Base-by-base conservation (phyloP, 1,140 invertebrate genomes). In the Cydia splendana region DNA sequence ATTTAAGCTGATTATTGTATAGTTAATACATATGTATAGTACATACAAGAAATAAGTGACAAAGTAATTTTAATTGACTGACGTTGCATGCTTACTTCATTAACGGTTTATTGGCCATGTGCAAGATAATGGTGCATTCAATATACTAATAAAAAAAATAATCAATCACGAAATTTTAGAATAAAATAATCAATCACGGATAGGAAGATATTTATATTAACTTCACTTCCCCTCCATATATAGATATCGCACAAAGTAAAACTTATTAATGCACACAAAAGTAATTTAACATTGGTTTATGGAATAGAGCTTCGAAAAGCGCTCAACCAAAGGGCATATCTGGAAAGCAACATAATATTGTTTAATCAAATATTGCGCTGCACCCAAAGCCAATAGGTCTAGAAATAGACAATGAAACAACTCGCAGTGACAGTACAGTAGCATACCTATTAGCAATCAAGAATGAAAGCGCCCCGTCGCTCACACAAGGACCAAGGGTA, bases 361-460 rank as follows among this genome's bases (percentile, higher is more conserved):
- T 57, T 18, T 18, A 18, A 18, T 7, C n/a, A 65, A 38, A 69
- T 30, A 69, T 10, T 65, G 18, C 24, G n/a, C 15, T 18, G 67
- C 67, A 71, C 38, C 20, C 30, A 71, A 69, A 30, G 30, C 24
- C 12, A 45, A 48, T 15, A 13, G 15, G 34, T 45, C 67, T 71
- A 45, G 30, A 71, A 77, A 74, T 77, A 77, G 62, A 77, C 75
- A 81, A 79, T 81, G 82, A 82, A 85, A 84, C 84, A 76, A 73
- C 75, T 57, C 77, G 76, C 75, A 75, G 80, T 78, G 79, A 83
- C 80, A 81, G 80, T 82, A 74, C 79, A 79, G 79, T 80, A 81
- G 79, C 78, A 82, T 76, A 81, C n/a, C 4, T 34, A 38, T 78
- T 81, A 77, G 45, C 75, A 82, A 78, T 82, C 76, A 82, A 77